Conservation (phyloP, 2,797 vertebrate species). For the Pyrocephalus nanus region DNA sequence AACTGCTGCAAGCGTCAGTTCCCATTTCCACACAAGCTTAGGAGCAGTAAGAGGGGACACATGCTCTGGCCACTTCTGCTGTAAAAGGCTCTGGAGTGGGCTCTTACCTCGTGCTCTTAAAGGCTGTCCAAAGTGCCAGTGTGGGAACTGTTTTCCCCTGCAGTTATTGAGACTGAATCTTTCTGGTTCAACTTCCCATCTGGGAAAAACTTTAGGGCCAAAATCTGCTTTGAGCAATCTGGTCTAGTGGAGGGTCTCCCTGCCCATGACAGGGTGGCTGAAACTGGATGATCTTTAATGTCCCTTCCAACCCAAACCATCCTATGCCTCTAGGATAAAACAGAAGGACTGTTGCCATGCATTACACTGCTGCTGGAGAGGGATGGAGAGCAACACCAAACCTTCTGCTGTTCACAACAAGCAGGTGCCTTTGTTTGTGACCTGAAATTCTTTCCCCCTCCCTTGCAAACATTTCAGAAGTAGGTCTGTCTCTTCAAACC, state of each 20-base stretch:
- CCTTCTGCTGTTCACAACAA: neutral
- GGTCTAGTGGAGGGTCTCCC: neutral
- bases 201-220: neutral
- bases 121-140: neutral
- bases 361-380: neutral
- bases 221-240: neutral
- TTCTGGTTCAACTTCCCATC: neutral
- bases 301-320: neutral
- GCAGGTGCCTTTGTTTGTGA: neutral
- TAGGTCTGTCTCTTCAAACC: neutral
- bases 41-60: neutral
- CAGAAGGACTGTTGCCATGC: no score
- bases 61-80: accelerated
- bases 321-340: neutral
- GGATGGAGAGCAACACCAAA: neutral
- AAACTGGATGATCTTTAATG: neutral
- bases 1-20: neutral
- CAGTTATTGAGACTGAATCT: neutral
- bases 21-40: neutral
- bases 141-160: neutral
- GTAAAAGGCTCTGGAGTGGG: neutral
- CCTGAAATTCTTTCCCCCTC: neutral
- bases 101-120: accelerated
- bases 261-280: accelerated
- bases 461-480: neutral